Evolutionary conservation across 2,113 vertebrate species (phyloP).

Genomic region (Chaetodon trifascialis): DNA sequence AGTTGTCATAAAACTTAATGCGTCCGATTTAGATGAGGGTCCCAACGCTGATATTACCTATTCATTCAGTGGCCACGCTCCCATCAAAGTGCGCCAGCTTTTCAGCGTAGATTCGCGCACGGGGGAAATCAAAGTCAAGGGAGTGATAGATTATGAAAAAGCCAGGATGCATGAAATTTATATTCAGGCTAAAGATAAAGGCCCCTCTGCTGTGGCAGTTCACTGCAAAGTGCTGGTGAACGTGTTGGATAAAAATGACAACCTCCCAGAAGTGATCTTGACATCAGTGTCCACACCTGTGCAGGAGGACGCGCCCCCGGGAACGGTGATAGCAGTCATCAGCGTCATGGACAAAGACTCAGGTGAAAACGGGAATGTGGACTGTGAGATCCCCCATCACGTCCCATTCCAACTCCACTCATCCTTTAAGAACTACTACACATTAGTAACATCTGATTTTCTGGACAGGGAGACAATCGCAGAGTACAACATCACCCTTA

Average conservation of each 20-base stretch:
- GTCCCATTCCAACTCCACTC: constrained; percentile 89
- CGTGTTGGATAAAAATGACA: constrained; percentile 83
- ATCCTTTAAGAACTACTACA: constrained; percentile 92
- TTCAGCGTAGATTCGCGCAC: constrained; percentile 82
- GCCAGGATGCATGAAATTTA: constrained; percentile 88
- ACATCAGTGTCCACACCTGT: constrained; percentile 83
- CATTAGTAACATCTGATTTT: constrained; percentile 84
- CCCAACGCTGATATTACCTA: constrained; percentile 82
- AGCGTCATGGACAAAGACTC: constrained; percentile 89
- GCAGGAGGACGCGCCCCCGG: constrained; percentile 85
- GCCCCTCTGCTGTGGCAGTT: constrained; percentile 88
- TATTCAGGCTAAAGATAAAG: constrained; percentile 91
- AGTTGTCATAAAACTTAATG: constrained; percentile 82
- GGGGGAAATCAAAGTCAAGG: constrained; percentile 84
- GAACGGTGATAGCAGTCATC: constrained; percentile 90
- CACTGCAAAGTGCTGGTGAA: constrained; percentile 87
- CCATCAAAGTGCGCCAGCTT: constrained; percentile 81
- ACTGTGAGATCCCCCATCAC: constrained; percentile 82
- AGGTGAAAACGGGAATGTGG: constrained; percentile 87
- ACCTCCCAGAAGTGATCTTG: constrained; percentile 80
- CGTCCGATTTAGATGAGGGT: constrained; percentile 82
- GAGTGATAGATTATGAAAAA: constrained; percentile 84
- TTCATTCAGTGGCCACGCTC: constrained; percentile 82
- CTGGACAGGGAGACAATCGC: constrained; percentile 87
- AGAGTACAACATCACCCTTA: constrained; percentile 89